Base-by-base conservation (phyloP, 2,113 vertebrate species). In the Grantiella picta region DNA sequence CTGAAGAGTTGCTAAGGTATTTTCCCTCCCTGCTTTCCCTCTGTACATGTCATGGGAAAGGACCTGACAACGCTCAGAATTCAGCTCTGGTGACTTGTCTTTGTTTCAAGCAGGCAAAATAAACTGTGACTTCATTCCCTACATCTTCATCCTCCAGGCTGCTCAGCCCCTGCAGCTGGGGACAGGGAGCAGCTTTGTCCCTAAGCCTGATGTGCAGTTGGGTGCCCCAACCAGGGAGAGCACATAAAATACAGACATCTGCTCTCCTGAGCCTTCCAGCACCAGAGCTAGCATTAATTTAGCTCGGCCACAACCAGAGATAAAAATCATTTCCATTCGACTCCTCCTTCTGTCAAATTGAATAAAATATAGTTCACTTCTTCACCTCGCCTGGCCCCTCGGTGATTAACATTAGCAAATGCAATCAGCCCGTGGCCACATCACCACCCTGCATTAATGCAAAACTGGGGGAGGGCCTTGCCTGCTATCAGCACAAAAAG, bases 281-380 rank as follows among this genome's bases (percentile, higher is more conserved):
- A 80, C 84, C 92, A 88, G 64, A 92, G 60, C 82, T 79, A 42
- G 72, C 82, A 70, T 97, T 95, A 95, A 95, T 96, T 95, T 73
- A 90, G 90, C 82, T 91, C 4, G 14, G 88, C 72, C 76, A 82
- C 85, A 90, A 82, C 83, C 88, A 83, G 61, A 94, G 93, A 95
- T 89, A 93, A 76, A 95, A 90, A 93, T 92, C 17, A 91, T 94
- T 97, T 92, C 90, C 88, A 86, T 94, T 91, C 2, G 5, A 44
- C 95, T 93, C 95, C 90, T 97, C 96, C 95, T 77, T 85, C 95
- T 94, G 95, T 93, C 90, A 90, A 93, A 82, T 15, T 36, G 90
- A 75, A 94, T 96, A 92, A 96, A 95, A 96, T 87, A 61, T 33
- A 93, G 94, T 60, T 92, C 93, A 71, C 57, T 95, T 76, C 29